Conservation (phyloP, 64 coral and sea anemone species). For the Porites australiensis region DNA sequence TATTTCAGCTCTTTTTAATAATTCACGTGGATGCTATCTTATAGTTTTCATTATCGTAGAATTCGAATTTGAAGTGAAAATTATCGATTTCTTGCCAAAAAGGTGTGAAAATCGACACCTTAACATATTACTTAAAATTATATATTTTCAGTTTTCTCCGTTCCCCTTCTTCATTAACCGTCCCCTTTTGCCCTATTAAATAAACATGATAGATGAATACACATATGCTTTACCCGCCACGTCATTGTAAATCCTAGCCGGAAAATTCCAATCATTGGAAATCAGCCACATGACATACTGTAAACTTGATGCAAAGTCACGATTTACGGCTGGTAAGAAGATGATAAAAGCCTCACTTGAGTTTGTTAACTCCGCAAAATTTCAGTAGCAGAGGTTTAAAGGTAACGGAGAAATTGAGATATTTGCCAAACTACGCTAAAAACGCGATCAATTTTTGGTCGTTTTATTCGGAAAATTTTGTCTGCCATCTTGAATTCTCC, state of each 20-base stretch:
- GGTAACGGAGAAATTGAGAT: too few relatives aligned
- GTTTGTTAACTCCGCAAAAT: background rate
- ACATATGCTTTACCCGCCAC: background rate
- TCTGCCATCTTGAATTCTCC: too few relatives aligned
- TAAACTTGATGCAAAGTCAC: background rate
- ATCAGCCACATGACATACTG: background rate
- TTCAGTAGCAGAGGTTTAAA: background rate
- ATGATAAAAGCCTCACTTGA: background rate
- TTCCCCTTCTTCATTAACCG: background rate
- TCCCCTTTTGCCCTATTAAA: background rate
- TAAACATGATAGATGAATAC: background rate
- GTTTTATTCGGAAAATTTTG: too few relatives aligned
- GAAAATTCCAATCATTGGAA: background rate
- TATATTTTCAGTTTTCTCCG: background rate
- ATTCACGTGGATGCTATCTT: too few relatives aligned
- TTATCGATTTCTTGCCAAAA: background rate
- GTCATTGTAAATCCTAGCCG: background rate
- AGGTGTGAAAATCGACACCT: conserved; percentile 1
- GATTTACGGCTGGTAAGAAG: background rate
- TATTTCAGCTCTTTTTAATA: too few relatives aligned
- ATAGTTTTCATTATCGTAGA: conserved; percentile 4
- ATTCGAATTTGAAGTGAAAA: background rate
- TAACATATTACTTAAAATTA: background rate
- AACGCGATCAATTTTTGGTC: too few relatives aligned
- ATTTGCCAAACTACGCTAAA: too few relatives aligned